A percentile compares a stretch with the other conserved stretches of the same genome.
phyloP scores from a whole-genome alignment of 1,140 invertebrate genomes.

The Piezodorus guildinii region DNA sequence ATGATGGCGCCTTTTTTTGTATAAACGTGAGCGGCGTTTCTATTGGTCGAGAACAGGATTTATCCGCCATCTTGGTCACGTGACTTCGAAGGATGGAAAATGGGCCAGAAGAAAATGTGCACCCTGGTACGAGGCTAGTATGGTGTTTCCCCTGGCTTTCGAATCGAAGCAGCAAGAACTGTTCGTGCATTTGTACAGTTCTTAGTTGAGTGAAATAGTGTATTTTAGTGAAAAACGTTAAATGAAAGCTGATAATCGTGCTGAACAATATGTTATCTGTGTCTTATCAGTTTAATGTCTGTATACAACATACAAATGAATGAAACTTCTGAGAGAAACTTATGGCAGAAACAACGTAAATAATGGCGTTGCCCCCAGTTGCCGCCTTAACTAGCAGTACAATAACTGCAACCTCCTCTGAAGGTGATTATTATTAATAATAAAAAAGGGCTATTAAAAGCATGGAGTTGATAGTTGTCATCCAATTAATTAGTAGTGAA shows the following conservation, averaged over 20 bases:
- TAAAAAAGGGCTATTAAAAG: too few relatives aligned
- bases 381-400: conserved; percentile 25
- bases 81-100: conserved; percentile 16
- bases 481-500: neutral
- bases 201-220: neutral
- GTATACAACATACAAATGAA: neutral
- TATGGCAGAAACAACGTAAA: conserved; percentile 22
- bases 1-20: conserved; percentile 21
- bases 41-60: conserved; percentile 14
- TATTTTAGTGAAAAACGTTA: neutral
- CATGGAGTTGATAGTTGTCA: too few relatives aligned
- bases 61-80: conserved; percentile 18
- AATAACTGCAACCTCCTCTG: conserved; percentile 20
- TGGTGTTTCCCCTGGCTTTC: conserved; percentile 14
- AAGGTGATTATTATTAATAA: conserved; percentile 20
- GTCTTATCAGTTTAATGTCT: neutral
- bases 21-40: neutral
- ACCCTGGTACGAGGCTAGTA: conserved; percentile 17
- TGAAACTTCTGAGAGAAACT: conserved; percentile 10
- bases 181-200: neutral
- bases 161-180: conserved; percentile 17
- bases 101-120: conserved; percentile 2
- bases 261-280: neutral
- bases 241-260: neutral
- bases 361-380: conserved; percentile 22